phyloP scores from a whole-genome alignment of 2,113 vertebrate species.

The Anas platyrhynchos region DNA sequence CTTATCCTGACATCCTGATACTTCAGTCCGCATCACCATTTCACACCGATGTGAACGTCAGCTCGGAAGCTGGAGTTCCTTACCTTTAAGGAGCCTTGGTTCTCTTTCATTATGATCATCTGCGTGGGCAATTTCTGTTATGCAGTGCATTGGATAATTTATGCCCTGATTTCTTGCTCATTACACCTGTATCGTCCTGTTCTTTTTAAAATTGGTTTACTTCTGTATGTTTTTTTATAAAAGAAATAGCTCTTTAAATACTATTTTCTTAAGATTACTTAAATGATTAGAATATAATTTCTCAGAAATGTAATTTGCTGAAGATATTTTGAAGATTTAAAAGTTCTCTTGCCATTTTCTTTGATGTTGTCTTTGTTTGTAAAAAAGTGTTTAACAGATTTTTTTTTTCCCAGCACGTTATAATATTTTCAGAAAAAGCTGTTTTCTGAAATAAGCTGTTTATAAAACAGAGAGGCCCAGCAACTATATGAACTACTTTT shows the following conservation, averaged over 20 bases:
- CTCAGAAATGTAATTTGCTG: background rate
- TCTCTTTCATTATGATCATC: background rate
- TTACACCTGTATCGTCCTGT: background rate
- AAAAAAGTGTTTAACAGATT: background rate
- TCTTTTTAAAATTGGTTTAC: background rate
- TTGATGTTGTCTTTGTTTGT: background rate
- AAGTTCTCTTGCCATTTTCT: background rate
- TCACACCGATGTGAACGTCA: fast-evolving
- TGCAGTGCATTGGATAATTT: background rate
- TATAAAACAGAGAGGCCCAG: background rate
- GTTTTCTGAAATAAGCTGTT: background rate
- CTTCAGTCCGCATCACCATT: background rate
- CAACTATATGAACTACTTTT: background rate
- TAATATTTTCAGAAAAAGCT: background rate
- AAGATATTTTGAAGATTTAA: background rate
- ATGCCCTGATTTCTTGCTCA: background rate
- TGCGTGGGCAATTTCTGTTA: background rate
- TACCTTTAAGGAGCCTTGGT: background rate
- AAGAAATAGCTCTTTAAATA: background rate
- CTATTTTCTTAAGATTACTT: background rate
- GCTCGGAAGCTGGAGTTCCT: background rate
- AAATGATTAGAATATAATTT: background rate
- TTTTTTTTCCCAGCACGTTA: background rate
- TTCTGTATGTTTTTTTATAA: background rate
- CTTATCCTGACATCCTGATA: background rate